Conservation (phyloP, 2,797 vertebrate genomes). For the Australoheros facetus region DNA sequence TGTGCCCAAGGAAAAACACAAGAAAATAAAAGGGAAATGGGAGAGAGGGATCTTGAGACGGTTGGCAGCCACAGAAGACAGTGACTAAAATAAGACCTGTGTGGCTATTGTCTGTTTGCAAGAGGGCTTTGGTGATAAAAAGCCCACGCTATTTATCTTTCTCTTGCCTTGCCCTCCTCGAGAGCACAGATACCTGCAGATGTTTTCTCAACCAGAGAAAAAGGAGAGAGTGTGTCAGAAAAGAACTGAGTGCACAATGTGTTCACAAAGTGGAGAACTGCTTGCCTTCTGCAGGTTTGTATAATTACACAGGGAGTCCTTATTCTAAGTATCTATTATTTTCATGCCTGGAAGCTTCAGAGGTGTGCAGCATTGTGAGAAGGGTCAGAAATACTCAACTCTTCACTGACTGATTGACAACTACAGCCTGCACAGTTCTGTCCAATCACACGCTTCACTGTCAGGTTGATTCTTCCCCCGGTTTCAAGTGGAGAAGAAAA, state of each 20-base stretch:
- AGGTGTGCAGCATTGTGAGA: conserved; percentile 52
- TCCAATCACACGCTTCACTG: conserved; percentile 76
- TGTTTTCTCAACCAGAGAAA: conserved; percentile 61
- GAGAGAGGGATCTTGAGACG: conserved; percentile 70
- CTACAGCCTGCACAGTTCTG: conserved; percentile 70
- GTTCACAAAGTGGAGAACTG: conserved; percentile 51
- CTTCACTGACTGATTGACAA: conserved; percentile 77
- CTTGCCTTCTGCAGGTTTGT: conserved; percentile 59
- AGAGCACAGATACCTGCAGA: conserved; percentile 76
- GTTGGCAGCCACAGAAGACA: conserved; percentile 76
- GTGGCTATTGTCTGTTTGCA: conserved; percentile 80
- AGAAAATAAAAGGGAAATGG: conserved; percentile 70
- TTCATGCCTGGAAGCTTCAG: conserved; percentile 68
- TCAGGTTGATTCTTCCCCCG: conserved; percentile 68
- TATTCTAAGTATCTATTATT: conserved; percentile 76
- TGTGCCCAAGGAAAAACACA: conserved; percentile 78
- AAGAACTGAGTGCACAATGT: conserved; percentile 31
- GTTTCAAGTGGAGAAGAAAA: conserved; percentile 65
- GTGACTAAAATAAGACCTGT: conserved; percentile 81
- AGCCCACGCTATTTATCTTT: conserved; percentile 81
- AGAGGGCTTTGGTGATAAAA: conserved; percentile 81
- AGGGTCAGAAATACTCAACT: conserved; percentile 73
- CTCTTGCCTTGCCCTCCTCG: conserved; percentile 71
- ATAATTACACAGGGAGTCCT: conserved; percentile 72
- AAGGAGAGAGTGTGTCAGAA: conserved; percentile 53